A percentile compares a stretch with the other conserved stretches of the same genome.
phyloP scores from a whole-genome alignment of 2,888 invertebrate species.

The Tigriopus californicus region DNA sequence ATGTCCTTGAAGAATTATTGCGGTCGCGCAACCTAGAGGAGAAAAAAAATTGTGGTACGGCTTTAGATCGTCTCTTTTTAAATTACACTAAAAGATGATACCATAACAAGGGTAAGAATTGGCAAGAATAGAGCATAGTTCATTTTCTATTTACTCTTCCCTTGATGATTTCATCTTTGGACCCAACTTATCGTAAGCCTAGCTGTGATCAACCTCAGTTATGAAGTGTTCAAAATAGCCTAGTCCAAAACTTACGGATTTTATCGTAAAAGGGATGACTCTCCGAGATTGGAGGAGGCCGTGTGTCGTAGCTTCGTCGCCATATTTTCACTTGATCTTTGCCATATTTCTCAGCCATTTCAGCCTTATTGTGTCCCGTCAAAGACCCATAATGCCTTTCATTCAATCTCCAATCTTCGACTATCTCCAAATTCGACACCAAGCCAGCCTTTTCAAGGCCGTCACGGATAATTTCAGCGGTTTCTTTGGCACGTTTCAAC shows the following conservation, averaged over 20 bases:
- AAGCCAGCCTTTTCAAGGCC: conserved; percentile 47
- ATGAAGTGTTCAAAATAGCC: no score
- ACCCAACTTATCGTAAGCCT: no score
- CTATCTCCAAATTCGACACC: conserved; percentile 39
- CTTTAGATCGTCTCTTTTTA: no score
- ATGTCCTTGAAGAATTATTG: no score
- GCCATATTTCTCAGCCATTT: conserved; percentile 65
- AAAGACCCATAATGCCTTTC: conserved; percentile 73
- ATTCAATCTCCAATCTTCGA: conserved; percentile 61
- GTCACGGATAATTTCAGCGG: conserved; percentile 43
- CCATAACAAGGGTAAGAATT: no score
- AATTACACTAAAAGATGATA: no score
- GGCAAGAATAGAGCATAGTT: no score
- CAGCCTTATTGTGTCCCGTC: conserved; percentile 63
- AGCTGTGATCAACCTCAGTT: no score
- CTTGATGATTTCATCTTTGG: no score
- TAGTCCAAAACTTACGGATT: conserved; percentile 56
- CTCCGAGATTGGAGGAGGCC: conserved; percentile 59
- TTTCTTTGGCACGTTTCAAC: conserved; percentile 53
- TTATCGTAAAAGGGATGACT: conserved; percentile 52
- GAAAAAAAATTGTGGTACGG: no score
- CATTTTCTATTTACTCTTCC: no score
- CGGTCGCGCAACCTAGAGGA: conserved; percentile 33
- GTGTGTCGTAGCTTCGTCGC: conserved; percentile 61
- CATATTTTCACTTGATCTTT: conserved; percentile 69